Evolutionary conservation across 2,888 invertebrate genomes (phyloP).

Genomic region (Sarcophaga subvicina): DNA sequence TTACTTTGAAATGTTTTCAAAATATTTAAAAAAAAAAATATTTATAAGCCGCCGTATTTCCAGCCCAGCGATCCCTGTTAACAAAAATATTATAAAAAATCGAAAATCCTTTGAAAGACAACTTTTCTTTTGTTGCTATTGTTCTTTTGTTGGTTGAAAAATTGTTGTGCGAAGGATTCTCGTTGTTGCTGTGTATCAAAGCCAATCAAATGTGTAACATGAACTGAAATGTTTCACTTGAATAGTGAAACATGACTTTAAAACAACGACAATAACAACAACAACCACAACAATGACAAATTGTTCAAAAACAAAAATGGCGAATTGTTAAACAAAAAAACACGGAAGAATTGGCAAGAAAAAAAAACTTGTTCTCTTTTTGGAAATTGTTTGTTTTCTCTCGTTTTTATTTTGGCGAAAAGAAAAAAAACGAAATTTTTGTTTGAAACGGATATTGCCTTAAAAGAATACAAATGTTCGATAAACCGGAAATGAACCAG

Average conservation of each 20-base stretch:
- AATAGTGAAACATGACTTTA: background rate
- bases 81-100: too few relatives aligned
- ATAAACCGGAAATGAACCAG: conserved; percentile 62
- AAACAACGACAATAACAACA: conserved; percentile 2
- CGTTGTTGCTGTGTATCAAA: conserved; percentile 23
- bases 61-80: too few relatives aligned
- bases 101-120: too few relatives aligned
- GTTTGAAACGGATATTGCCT: conserved; percentile 47
- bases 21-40: too few relatives aligned
- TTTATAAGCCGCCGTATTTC: too few relatives aligned
- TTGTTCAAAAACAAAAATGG: background rate
- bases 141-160: background rate
- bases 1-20: too few relatives aligned
- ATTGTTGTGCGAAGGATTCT: background rate
- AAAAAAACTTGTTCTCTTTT: background rate
- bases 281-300: background rate
- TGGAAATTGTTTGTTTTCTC: background rate
- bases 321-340: background rate
- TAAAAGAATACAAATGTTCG: conserved; percentile 52
- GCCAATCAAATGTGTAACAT: conserved; percentile 40
- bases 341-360: background rate
- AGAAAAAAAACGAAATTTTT: background rate
- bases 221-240: conserved; percentile 23
- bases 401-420: background rate
- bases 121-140: too few relatives aligned